Evolutionary conservation across 2,888 invertebrate species (phyloP), one percentile per base, ranked within the genome.

Genomic region (Tuta absoluta): DNA sequence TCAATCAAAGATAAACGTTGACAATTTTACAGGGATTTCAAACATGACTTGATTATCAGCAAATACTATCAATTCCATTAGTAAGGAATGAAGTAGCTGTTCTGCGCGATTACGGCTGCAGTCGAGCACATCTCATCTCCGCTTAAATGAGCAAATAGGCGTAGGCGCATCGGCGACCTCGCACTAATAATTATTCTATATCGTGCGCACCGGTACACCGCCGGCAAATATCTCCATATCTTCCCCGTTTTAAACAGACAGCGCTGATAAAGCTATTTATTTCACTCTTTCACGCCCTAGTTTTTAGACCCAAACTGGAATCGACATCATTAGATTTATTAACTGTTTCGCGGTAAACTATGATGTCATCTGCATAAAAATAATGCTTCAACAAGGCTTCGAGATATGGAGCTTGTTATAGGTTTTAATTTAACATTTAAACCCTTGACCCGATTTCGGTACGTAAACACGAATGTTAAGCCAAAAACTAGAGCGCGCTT

Each of bases 81-180:
- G 33, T 71, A 78, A 79, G 81, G 83, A 86, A 84, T 80, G 80
- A 82, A 82, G 80, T 86, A 84, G 85, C 78, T 70, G 77, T 77
- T 77, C 63, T 83, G 17, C 19, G 85, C 86, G 80, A 84, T 86
- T 81, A 86, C 83, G 77, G 82, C 87, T 87, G 83, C 82, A 86
- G 84, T 79, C 85, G 81, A 85, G 82, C 84, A 81, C 76, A 81
- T 81, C 76, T 77, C 73, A 77, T 88, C 85, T 87, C 74, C 90
- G 89, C 89, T 90, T 83, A 89, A 90, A 87, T 90, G 90, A 90
- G 76, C 90, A 90, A 75, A 83, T 83, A 80, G 86, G 61, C 81
- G 86, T 83, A 87, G 70, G 77, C 78, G 84, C 82, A 17, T 33
- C 33, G 56, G 82, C 81, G 84, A 87, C 85, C 84, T 87, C 81